Conservation (phyloP, 2,113 vertebrate genomes). For the Antigone vipio region DNA sequence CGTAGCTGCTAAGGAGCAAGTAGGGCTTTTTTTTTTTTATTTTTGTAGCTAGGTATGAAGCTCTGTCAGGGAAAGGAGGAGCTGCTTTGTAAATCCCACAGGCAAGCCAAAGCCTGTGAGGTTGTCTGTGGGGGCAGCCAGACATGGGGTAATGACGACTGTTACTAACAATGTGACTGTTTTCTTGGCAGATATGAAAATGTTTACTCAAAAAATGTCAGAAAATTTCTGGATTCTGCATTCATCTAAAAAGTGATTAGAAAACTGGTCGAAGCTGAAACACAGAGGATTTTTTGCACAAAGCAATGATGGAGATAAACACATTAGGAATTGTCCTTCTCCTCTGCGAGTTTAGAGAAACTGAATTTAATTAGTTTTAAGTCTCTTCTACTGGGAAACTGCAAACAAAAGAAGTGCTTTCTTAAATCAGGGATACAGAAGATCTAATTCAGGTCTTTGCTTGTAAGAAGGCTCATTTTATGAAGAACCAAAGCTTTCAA, state of each 20-base stretch:
- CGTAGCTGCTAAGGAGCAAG: neutral
- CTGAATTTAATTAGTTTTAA: conserved; percentile 34
- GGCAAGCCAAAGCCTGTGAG: neutral
- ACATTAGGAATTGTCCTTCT: neutral
- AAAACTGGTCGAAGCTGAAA: neutral
- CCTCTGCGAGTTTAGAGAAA: neutral
- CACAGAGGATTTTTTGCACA: neutral
- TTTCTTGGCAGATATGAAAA: neutral
- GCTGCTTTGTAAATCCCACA: neutral
- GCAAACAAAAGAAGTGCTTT: neutral
- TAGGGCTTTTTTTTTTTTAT: neutral
- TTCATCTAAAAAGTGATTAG: neutral
- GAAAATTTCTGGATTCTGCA: neutral
- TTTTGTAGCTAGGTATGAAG: neutral
- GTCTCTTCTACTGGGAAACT: neutral
- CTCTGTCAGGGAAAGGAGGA: neutral
- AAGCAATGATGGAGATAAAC: neutral
- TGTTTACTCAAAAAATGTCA: neutral
- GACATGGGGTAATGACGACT: neutral
- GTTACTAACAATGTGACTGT: neutral
- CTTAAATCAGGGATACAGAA: neutral
- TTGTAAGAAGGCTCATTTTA: neutral
- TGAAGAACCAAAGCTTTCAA: neutral
- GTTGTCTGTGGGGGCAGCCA: neutral
- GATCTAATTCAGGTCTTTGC: neutral